Base-by-base conservation (phyloP, 2,888 invertebrate genomes). In the Trichogramma evanescens region DNA sequence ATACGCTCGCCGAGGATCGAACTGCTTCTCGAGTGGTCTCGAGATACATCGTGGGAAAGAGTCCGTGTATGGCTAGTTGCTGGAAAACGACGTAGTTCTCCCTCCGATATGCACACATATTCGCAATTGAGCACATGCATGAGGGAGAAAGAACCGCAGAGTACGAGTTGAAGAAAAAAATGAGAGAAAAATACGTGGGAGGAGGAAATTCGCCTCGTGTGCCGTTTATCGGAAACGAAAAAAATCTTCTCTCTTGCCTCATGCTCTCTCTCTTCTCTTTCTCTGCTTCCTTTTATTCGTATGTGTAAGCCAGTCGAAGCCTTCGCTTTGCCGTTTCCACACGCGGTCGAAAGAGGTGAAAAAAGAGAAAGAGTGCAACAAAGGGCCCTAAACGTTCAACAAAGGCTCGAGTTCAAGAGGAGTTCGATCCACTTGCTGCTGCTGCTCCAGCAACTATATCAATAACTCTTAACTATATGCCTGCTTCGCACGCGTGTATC, bases 131-230 rank as follows among this genome's bases (percentile, higher is more conserved):
- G 58, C 59, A 55, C 54, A 61, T 59, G 56, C 58, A 53, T 63
- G 60, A 63, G 55, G 56, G 55, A 60, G 61, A 59, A 60, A 61
- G 61, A 63, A 63, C 61, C 61, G 56, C 51, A 51, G 39, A 38
- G 7, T 9, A 42, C 4, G 51, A n/a, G 40, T 26, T n/a, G 46
- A 6, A 38, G 41, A 26, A 44, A 56, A 42, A 59, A 55, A 56
- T 58, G 60, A 60, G 61, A 59, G 61, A 53, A 56, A 45, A 55
- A 64, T 64, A 62, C 58, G 66, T 63, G 65, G 65, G 66, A 66
- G 64, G 62, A 67, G 67, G 66, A 68, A 68, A 69, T 68, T 68
- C 68, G 68, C 67, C 26, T 26, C 26, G 26, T 55, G 67, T 68
- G 67, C 65, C 65, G 64, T 64, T 64, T 64, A 65, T 68, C 65